phyloP scores from a whole-genome alignment of 2,113 vertebrate genomes.

The Arenaria interpres region DNA sequence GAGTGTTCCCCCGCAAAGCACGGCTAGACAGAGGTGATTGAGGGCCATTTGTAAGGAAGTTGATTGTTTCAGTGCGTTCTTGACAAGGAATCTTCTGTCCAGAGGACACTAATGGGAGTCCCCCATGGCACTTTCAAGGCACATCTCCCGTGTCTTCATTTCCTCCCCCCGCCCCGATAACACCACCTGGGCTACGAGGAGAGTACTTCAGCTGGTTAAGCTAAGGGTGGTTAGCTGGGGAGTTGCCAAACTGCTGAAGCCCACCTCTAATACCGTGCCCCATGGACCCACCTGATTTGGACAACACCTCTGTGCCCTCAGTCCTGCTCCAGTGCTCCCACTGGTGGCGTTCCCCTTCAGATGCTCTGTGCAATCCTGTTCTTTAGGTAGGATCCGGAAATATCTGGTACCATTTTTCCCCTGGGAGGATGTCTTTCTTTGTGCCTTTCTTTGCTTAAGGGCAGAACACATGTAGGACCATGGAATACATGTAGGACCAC shows the following conservation, averaged over 20 bases:
- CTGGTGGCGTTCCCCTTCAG: background rate
- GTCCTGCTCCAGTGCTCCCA: background rate
- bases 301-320: background rate
- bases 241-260: background rate
- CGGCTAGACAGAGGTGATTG: accelerated
- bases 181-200: background rate
- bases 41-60: background rate
- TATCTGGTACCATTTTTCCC: accelerated
- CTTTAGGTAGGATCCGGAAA: background rate
- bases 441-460: background rate
- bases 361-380: background rate
- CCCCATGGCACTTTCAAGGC: background rate
- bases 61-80: background rate
- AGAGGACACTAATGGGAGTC: too few species aligned
- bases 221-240: background rate
- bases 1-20: background rate
- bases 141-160: background rate
- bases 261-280: background rate
- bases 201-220: background rate
- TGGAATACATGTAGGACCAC: background rate
- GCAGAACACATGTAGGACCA: background rate
- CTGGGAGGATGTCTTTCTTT: background rate
- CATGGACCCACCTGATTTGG: background rate
- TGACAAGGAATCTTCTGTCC: background rate
- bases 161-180: accelerated